phyloP scores from a whole-genome alignment of 2,888 invertebrate genomes.

The Volucella bombylans region DNA sequence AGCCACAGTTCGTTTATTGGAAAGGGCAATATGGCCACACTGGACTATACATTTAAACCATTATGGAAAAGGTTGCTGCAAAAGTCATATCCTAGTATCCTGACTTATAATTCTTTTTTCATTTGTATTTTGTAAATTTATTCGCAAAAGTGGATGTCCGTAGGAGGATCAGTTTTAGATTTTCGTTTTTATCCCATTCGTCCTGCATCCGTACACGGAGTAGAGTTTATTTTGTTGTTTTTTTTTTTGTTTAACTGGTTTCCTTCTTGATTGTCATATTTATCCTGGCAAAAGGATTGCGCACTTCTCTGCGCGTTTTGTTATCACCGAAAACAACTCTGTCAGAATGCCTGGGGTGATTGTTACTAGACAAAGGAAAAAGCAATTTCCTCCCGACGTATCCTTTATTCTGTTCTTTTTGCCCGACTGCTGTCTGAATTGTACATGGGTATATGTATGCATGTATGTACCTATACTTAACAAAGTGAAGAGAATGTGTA shows the following conservation, averaged over 20 bases:
- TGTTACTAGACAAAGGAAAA: conserved; percentile 73
- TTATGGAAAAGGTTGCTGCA: conserved; percentile 28
- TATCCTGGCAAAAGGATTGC: conserved; percentile 68
- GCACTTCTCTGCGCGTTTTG: conserved; percentile 60
- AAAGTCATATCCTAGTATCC: conserved; percentile 12
- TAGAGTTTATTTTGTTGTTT: conserved; percentile 7
- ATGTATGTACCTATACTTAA: not conserved
- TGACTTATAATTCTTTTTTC: no score
- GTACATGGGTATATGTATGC: not conserved
- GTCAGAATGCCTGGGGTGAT: conserved; percentile 68
- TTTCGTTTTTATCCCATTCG: conserved; percentile 14
- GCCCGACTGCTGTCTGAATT: not conserved
- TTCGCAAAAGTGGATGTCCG: conserved; percentile 16
- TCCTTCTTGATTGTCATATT: conserved; percentile 65
- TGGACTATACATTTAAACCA: not conserved
- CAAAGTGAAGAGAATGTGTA: conserved; percentile 20
- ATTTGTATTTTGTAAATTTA: conserved; percentile 24
- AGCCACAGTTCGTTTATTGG: no score
- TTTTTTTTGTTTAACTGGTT: conserved; percentile 36
- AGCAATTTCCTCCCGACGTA: conserved; percentile 71
- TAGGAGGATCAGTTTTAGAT: conserved; percentile 21
- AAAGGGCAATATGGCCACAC: no score
- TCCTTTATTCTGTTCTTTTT: conserved; percentile 52
- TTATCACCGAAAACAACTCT: conserved; percentile 71
- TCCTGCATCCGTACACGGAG: conserved; percentile 16